Conservation (phyloP, 2,797 vertebrate genomes). For the Selene dorsalis region DNA sequence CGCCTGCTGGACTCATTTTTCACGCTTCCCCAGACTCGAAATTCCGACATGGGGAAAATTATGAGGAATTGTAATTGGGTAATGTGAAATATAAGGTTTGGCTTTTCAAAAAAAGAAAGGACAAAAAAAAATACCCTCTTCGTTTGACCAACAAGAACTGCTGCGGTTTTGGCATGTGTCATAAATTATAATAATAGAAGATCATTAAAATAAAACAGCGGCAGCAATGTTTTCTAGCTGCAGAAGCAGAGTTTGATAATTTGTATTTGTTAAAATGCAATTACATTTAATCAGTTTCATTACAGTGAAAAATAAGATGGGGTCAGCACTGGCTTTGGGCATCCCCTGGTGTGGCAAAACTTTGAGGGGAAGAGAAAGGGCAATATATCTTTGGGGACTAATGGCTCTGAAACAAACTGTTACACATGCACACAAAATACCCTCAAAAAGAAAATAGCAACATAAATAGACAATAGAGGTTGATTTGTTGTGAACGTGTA, state of each 20-base stretch:
- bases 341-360: constrained; percentile 22
- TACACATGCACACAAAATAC: constrained; percentile 2
- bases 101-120: constrained; percentile 13
- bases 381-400: constrained; percentile 46
- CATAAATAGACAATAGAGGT: constrained; percentile 38
- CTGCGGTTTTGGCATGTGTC: constrained; percentile 54
- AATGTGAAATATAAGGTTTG: constrained; percentile 56
- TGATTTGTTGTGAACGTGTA: neutral
- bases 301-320: constrained; percentile 71
- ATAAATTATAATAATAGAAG: constrained; percentile 73
- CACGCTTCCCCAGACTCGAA: constrained; percentile 54
- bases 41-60: constrained; percentile 62
- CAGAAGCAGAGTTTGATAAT: constrained; percentile 60
- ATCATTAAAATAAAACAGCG: constrained; percentile 72
- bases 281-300: constrained; percentile 79
- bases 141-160: constrained; percentile 58
- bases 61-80: constrained; percentile 71
- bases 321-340: constrained; percentile 49
- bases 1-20: constrained; percentile 58
- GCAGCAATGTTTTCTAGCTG: constrained; percentile 40
- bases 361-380: constrained; percentile 30
- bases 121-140: constrained; percentile 31
- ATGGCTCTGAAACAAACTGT: constrained; percentile 17
- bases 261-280: constrained; percentile 81
- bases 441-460: constrained; percentile 34